Percentiles rank a stretch among this genome's conserved stretches.
These are phyloP conservation scores for Anoplius nigerrimus DNA, from an alignment of 2,888 invertebrate genomes.

Conservation along the genomic window DNA sequence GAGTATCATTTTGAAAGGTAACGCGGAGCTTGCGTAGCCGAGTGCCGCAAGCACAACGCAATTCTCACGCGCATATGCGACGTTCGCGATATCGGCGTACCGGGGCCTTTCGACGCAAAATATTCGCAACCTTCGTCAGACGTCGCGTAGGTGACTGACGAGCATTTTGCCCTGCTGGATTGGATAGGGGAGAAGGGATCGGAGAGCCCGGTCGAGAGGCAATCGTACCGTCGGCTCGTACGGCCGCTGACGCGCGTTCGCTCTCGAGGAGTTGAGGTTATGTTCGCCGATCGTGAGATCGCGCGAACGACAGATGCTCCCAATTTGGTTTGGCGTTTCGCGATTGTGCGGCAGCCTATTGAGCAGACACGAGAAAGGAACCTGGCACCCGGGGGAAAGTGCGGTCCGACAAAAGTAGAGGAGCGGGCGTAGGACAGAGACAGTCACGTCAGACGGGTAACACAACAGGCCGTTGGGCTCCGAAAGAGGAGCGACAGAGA, in stretches of 20 bases:
- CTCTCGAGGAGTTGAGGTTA: slow-evolving; percentile 16
- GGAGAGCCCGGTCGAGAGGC: too few relatives aligned
- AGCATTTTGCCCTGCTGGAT: too few relatives aligned
- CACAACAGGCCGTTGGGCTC: background rate
- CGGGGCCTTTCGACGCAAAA: too few relatives aligned
- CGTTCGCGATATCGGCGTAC: too few relatives aligned
- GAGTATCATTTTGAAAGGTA: too few relatives aligned
- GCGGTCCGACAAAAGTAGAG: slow-evolving; percentile 36
- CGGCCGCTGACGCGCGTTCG: background rate
- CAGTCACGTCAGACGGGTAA: slow-evolving; percentile 1
- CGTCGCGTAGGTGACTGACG: too few relatives aligned
- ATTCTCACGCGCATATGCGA: background rate
- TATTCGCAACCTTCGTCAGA: too few relatives aligned
- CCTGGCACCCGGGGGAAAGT: slow-evolving; percentile 27
- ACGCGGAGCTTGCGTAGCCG: background rate
- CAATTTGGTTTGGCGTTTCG: slow-evolving; percentile 19
- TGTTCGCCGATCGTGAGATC: slow-evolving; percentile 9
- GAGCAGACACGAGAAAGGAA: slow-evolving; percentile 11
- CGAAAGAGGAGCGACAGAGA: slow-evolving; percentile 2
- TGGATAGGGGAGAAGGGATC: too few relatives aligned
- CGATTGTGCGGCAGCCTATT: slow-evolving; percentile 12
- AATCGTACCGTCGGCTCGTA: too few relatives aligned
- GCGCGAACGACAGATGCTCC: slow-evolving; percentile 39
- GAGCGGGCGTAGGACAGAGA: slow-evolving; percentile 13
- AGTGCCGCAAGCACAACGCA: background rate